Evolutionary conservation across 2,888 invertebrate genomes (phyloP).

Genomic region (Argyresthia goedartella): DNA sequence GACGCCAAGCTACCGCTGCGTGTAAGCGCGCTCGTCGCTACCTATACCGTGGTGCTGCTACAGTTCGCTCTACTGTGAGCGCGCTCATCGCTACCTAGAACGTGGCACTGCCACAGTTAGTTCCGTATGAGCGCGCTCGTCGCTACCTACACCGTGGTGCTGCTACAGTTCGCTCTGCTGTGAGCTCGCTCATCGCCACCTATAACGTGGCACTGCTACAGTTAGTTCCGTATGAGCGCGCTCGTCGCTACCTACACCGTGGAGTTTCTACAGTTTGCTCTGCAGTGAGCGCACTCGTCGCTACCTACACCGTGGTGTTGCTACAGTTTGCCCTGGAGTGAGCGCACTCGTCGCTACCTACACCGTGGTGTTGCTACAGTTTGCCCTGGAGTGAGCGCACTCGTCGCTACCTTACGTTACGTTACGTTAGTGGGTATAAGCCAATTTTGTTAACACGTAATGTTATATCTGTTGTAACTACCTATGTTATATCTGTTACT

Average conservation of each 20-base stretch:
- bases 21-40: slow-evolving; percentile 15
- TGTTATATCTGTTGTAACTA: too few relatives aligned
- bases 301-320: slow-evolving; percentile 23
- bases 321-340: slow-evolving; percentile 23
- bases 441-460: too few relatives aligned
- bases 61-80: slow-evolving; percentile 22
- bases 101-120: slow-evolving; percentile 25
- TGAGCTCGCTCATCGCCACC: not conserved
- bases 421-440: too few relatives aligned
- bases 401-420: slow-evolving; percentile 21
- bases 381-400: slow-evolving; percentile 16
- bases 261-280: too few relatives aligned
- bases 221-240: not conserved
- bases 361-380: slow-evolving; percentile 25
- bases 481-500: too few relatives aligned
- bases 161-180: slow-evolving; percentile 24
- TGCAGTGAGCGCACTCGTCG: slow-evolving; percentile 12
- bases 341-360: slow-evolving; percentile 19
- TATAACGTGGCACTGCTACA: too few relatives aligned
- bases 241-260: too few relatives aligned
- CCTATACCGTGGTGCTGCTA: slow-evolving; percentile 24
- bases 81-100: slow-evolving; percentile 21
- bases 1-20: slow-evolving; percentile 15
- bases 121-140: slow-evolving; percentile 16
- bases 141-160: slow-evolving; percentile 22